A percentile compares a stretch with the other conserved stretches of the same genome.
These are phyloP conservation scores for Anser brachyrhynchus DNA, from an alignment of 2,113 vertebrate genomes.

Conservation along the genomic window DNA sequence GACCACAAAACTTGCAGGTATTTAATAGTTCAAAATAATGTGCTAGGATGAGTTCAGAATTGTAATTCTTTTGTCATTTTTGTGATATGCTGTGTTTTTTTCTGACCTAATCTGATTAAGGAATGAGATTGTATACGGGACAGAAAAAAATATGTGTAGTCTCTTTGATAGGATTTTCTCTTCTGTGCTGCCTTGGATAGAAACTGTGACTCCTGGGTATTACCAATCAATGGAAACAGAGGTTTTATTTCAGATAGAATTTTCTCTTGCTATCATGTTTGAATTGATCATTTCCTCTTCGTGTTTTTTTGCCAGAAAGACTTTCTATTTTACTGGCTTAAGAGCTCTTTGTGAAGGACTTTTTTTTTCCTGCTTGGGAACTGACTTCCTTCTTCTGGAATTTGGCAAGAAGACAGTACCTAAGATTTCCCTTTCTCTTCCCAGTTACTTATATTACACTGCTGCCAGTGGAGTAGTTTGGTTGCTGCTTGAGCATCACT, in stretches of 20 bases:
- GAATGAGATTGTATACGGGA: neutral
- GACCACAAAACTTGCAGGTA: constrained; percentile 97
- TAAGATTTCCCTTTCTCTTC: constrained; percentile 21
- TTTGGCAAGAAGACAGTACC: constrained; percentile 43
- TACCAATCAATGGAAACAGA: constrained; percentile 5
- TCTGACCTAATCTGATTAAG: neutral
- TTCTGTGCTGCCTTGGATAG: neutral
- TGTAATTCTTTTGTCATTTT: neutral
- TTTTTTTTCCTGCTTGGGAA: neutral
- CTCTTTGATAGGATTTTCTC: neutral
- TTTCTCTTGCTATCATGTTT: constrained; percentile 1
- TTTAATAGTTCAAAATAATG: neutral
- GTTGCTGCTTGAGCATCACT: neutral
- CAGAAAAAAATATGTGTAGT: neutral
- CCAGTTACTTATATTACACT: neutral
- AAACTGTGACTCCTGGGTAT: neutral
- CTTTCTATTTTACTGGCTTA: constrained; percentile 20
- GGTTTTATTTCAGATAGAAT: constrained; percentile 33
- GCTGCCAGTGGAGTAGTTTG: neutral
- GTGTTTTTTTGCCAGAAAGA: neutral
- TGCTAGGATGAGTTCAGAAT: neutral
- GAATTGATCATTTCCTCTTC: neutral
- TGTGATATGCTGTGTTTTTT: neutral
- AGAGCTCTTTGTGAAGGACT: constrained; percentile 32
- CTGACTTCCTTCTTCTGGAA: constrained; percentile 45